phyloP scores from a whole-genome alignment of 2,888 invertebrate species.

The Chrysolina oricalcia region DNA sequence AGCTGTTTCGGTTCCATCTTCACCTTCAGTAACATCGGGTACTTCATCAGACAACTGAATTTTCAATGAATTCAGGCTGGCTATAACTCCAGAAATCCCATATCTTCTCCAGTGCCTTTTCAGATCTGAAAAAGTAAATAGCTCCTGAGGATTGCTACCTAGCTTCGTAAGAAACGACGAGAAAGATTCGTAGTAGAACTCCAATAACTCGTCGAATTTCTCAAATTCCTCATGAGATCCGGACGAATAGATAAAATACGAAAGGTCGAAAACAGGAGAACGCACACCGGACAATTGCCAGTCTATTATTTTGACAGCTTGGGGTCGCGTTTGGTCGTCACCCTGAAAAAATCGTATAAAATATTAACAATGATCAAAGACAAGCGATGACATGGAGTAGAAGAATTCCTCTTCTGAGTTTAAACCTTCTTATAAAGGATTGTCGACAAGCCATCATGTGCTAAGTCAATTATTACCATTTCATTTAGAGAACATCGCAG shows the following conservation, averaged over 20 bases:
- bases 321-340: neutral
- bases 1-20: neutral
- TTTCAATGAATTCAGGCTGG: conserved; percentile 41
- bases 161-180: conserved; percentile 54
- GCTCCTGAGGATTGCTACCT: conserved; percentile 59
- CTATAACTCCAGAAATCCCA: conserved; percentile 48
- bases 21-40: neutral
- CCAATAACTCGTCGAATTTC: conserved; percentile 59
- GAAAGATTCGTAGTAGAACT: conserved; percentile 61
- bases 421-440: no score
- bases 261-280: conserved; percentile 60
- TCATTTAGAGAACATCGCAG: no score
- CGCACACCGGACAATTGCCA: neutral
- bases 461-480: no score
- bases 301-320: conserved; percentile 11
- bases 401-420: neutral
- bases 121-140: conserved; percentile 61
- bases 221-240: neutral
- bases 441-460: no score
- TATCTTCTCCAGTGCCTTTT: conserved; percentile 54
- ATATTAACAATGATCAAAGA: no score
- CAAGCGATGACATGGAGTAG: neutral
- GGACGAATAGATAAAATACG: neutral
- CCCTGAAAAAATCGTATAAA: neutral
- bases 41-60: conserved; percentile 43